A percentile compares a stretch with the other conserved stretches of the same genome.
Evolutionary conservation across 2,113 vertebrate genomes (phyloP).

Genomic region (Lota lota): DNA sequence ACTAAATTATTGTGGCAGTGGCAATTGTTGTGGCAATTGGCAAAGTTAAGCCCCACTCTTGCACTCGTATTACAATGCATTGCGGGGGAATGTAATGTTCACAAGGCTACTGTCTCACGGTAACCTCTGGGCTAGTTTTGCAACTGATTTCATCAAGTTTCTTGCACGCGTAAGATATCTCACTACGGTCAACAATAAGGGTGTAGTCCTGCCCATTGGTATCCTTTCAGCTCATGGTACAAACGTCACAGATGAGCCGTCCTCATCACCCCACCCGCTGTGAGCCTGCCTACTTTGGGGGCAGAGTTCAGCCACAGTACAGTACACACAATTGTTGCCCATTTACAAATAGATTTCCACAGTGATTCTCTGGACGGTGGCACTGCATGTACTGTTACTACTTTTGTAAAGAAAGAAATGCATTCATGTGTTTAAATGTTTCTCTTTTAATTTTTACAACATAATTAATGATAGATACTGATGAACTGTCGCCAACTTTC

Average conservation of each 20-base stretch:
- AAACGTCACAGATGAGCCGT: slow-evolving; percentile 62
- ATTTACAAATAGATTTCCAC: slow-evolving; percentile 53
- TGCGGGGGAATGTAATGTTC: neutral
- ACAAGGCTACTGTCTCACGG: slow-evolving; percentile 23
- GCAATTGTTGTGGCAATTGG: too few relatives aligned
- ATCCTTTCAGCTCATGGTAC: slow-evolving; percentile 56
- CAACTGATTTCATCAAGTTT: slow-evolving; percentile 27
- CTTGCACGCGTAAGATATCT: slow-evolving; percentile 26
- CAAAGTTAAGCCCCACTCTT: too few relatives aligned
- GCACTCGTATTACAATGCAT: too few relatives aligned
- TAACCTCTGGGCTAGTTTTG: slow-evolving; percentile 63
- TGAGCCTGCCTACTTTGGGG: slow-evolving; percentile 54
- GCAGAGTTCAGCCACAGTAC: slow-evolving; percentile 54
- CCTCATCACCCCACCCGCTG: slow-evolving; percentile 66
- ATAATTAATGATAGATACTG: too few relatives aligned
- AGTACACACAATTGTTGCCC: slow-evolving; percentile 65
- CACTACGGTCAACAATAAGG: slow-evolving; percentile 37
- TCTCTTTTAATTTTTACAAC: slow-evolving; percentile 6
- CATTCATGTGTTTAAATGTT: neutral
- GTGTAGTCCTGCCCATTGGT: slow-evolving; percentile 35
- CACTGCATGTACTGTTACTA: too few relatives aligned
- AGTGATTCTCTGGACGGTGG: slow-evolving; percentile 22
- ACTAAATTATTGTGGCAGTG: too few relatives aligned
- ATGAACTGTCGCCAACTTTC: neutral
- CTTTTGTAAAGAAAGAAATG: too few relatives aligned